Conservation (phyloP, 2,888 invertebrate species). For the Mythimna pallens region DNA sequence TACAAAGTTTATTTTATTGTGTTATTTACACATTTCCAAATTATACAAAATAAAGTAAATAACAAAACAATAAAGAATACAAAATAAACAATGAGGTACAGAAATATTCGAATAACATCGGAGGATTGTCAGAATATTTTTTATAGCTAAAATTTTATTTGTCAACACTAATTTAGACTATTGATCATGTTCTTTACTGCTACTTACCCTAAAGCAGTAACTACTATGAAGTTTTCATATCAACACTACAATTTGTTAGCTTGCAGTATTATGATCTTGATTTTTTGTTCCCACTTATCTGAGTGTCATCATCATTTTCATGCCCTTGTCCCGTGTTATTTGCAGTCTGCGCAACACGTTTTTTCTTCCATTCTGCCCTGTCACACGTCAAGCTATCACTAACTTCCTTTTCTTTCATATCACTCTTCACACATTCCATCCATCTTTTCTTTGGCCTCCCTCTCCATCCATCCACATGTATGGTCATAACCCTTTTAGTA, state of each 20-base stretch:
- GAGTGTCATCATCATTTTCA: too few relatives aligned
- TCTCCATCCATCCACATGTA: too few relatives aligned
- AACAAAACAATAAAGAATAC: constrained; percentile 42
- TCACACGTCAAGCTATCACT: too few relatives aligned
- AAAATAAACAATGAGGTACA: constrained; percentile 11
- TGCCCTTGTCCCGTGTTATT: too few relatives aligned
- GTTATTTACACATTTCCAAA: constrained; percentile 49
- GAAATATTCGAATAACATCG: constrained; percentile 36
- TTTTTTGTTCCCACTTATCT: not conserved
- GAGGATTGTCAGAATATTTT: constrained; percentile 12
- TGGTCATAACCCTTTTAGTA: too few relatives aligned
- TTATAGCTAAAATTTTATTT: constrained; percentile 7
- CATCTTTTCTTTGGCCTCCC: too few relatives aligned
- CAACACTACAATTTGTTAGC: not conserved
- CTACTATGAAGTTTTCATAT: not conserved
- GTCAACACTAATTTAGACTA: not conserved
- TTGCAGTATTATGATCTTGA: not conserved
- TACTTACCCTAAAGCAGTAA: not conserved
- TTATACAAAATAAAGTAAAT: constrained; percentile 42
- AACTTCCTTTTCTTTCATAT: too few relatives aligned
- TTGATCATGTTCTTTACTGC: not conserved
- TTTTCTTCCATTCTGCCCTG: too few relatives aligned
- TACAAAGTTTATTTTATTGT: constrained; percentile 61
- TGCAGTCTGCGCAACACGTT: too few relatives aligned
- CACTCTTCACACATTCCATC: too few relatives aligned